Base-by-base conservation (phyloP, 2,888 invertebrate genomes). In the Colostygia pectinataria region DNA sequence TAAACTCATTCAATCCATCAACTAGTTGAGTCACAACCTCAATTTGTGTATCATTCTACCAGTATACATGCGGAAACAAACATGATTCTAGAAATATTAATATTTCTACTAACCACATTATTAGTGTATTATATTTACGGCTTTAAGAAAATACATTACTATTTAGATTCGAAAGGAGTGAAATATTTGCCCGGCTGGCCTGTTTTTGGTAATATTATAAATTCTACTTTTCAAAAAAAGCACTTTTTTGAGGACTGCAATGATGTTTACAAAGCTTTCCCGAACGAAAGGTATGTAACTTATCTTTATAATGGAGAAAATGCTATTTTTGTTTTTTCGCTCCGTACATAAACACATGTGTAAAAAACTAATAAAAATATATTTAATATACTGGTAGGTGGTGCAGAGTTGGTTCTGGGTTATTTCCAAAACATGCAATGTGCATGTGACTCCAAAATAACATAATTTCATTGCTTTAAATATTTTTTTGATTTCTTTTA, bases 11-110 rank as follows among this genome's bases (percentile, higher is more conserved):
- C 20, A 4, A 20, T 5, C 6, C 20, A 7, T 13, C 27, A 38
- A 28, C 27, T 20, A 39, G 29, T 39, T 29, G 8, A 31, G 20
- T 32, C 24, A n/a, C n/a, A n/a, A n/a, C n/a, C n/a, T 12, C n/a
- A n/a, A n/a, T 14, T 14, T 3, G 7, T 1, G 10, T 15, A 2
- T 28, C 37, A 42, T 27, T 48, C 37, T 4, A n/a, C 8, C 9
- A 18, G 27, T 27, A 33, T 9, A 32, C 37, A 12, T 2, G 1
- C n/a, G 1, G 2, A 14, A 1, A n/a, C 13, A 42, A 75, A 56
- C 53, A 86, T 86, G 85, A 67, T 85, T 7, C 39, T 75, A 2
- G 83, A 86, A 63, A 53, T 83, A 40, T 4, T 85, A 36, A 59
- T 84, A 55, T 74, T 80, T 39, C 0, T 80, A 2, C 0, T 80